Evolutionary conservation across 2,888 invertebrate genomes (phyloP), one percentile per base, ranked within the genome.

Genomic region (Rambutsinella grinnellia): DNA sequence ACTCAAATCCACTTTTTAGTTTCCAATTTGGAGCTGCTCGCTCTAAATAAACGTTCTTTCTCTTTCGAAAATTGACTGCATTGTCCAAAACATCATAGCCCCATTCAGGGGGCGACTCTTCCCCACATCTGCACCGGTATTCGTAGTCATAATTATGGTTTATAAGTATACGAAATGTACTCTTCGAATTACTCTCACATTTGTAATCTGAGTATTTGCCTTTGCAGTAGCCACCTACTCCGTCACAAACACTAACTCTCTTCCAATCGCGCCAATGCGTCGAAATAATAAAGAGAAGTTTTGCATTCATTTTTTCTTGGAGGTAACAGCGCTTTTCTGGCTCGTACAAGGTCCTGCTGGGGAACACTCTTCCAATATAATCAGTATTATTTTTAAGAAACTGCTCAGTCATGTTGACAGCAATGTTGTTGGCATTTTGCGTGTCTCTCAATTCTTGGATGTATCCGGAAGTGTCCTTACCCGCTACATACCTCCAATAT

Each of bases 381-480:
- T 51, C 26, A 1, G 53, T 44, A 49, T 70, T 79, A 1, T 65
- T 47, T 19, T 65, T n/a, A 15, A 74, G 53, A 26, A 74, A 74
- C 2, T 67, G 17, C n/a, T 60, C 19, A 21, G 58, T 47, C 6
- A 26, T 23, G 19, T 66, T 1, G 0, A 71, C 75, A 1, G 63
- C 54, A 51, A 70, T 13, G 36, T 66, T 58, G 44, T 79, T 79
- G 6, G 60, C 65, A 1, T 46, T 17, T 24, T 76, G 70, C 13
- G 17, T 26, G 19, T 61, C 17, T 0, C 70, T 8, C 17, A 79
- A 19, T 24, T 56, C 44, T 8, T 76, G 62, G 10, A 79, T 36
- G 51, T 79, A 79, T n/a, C n/a, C n/a, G n/a, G n/a, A n/a, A n/a
- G n/a, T n/a, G 36, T 70, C 62, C 10, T 46, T 28, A 15, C 44